Percentiles rank a stretch among this genome's conserved stretches.
Conservation (phyloP, 1,140 invertebrate genomes). For the Bicyclus anynana region DNA sequence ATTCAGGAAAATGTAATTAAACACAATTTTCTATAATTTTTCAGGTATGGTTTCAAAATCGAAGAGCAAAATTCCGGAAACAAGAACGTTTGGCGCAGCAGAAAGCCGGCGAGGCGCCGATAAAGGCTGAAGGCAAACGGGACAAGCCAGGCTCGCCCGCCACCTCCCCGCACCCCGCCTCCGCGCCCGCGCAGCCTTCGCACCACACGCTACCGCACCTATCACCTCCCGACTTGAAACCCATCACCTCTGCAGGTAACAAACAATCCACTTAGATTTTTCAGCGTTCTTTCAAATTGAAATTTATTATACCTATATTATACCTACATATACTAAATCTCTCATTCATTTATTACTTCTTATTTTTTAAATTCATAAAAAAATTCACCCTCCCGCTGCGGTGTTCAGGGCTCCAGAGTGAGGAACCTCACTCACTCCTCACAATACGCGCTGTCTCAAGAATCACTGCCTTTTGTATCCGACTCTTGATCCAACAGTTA, state of each 20-base stretch:
- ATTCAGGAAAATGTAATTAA: not conserved
- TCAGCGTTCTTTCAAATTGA: no score
- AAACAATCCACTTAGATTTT: not conserved
- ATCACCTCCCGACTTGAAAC: conserved; percentile 71
- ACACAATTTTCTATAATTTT: conserved; percentile 36
- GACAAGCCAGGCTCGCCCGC: conserved; percentile 60
- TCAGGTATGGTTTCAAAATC: conserved; percentile 97
- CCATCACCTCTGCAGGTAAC: conserved; percentile 71
- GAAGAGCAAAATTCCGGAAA: conserved; percentile 94
- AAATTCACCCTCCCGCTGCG: no score
- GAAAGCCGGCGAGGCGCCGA: conserved; percentile 78
- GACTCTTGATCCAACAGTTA: no score
- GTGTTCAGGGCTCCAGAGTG: no score
- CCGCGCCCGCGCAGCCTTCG: conserved; percentile 56
- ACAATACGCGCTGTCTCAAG: no score
- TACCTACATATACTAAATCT: no score
- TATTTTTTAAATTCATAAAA: no score
- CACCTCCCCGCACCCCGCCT: conserved; percentile 54
- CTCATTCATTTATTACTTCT: no score
- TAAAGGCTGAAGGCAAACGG: conserved; percentile 62
- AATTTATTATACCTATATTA: no score
- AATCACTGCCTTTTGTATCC: no score
- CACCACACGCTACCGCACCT: conserved; percentile 70
- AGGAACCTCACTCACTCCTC: no score
- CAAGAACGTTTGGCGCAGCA: conserved; percentile 92